phyloP scores from a whole-genome alignment of 2,797 vertebrate genomes.

The Nothura maculosa region DNA sequence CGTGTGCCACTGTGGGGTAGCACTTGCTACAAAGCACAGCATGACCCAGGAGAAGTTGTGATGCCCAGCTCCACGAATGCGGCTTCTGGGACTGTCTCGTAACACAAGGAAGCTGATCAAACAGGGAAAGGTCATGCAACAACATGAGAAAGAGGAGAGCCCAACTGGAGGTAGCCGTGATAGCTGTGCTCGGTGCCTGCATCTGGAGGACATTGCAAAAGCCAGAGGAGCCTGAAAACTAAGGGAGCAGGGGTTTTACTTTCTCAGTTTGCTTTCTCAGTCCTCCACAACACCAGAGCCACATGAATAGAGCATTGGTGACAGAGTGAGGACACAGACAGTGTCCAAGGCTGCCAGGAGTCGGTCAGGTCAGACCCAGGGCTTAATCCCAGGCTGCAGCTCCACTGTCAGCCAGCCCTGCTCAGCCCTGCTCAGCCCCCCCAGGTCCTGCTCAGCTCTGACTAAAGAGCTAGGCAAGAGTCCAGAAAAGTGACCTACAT shows the following conservation, averaged over 20 bases:
- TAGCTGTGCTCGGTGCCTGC: accelerated
- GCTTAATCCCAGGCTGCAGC: accelerated
- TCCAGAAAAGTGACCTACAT: slow-evolving; percentile 27
- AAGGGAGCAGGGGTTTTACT: accelerated
- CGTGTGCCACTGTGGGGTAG: too few species aligned
- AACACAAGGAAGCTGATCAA: neutral
- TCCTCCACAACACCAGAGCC: accelerated
- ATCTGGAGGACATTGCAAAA: neutral
- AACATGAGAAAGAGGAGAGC: neutral
- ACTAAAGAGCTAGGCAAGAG: neutral
- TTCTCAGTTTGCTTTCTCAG: neutral
- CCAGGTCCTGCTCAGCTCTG: neutral
- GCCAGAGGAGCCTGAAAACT: neutral
- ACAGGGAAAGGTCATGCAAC: accelerated
- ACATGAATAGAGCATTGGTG: neutral
- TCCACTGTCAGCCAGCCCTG: neutral
- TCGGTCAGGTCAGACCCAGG: accelerated
- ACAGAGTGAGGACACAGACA: accelerated
- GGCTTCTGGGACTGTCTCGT: accelerated
- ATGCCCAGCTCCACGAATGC: accelerated
- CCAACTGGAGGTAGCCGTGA: neutral
- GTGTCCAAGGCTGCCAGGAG: neutral
- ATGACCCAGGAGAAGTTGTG: neutral
- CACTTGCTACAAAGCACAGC: neutral
- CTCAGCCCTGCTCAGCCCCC: neutral